These are phyloP conservation scores for Trichogramma evanescens DNA, from an alignment of 2,888 invertebrate genomes.

Conservation along the genomic window DNA sequence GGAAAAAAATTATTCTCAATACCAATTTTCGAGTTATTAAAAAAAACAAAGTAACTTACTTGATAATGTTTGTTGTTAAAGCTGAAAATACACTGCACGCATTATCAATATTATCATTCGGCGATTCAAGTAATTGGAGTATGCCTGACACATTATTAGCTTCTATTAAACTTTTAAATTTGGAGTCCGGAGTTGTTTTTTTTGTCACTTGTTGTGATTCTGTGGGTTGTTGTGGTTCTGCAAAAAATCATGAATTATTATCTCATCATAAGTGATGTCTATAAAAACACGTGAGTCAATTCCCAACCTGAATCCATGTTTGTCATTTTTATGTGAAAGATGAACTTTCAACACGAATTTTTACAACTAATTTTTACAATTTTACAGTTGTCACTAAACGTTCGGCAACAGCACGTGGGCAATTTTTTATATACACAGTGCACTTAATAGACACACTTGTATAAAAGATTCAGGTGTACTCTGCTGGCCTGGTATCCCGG, in stretches of 20 bases:
- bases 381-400: no score
- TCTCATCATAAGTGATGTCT: background rate
- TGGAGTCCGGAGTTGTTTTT: no score
- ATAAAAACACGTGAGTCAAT: background rate
- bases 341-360: no score
- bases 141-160: slow-evolving; percentile 55
- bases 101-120: slow-evolving; percentile 55
- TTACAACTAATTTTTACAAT: no score
- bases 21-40: background rate
- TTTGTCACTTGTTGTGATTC: background rate
- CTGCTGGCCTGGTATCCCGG: no score
- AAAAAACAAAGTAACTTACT: slow-evolving; percentile 35
- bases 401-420: no score
- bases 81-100: slow-evolving; percentile 59
- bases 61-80: slow-evolving; percentile 60
- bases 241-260: background rate
- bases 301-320: no score
- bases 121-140: slow-evolving; percentile 56
- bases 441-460: no score
- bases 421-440: no score
- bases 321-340: no score
- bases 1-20: slow-evolving; percentile 11
- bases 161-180: no score
- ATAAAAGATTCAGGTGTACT: no score
- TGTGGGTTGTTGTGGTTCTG: background rate